Percentiles rank a stretch among this genome's conserved stretches.
phyloP scores from a whole-genome alignment of 1,140 invertebrate genomes.

The Aphelinus certus region DNA sequence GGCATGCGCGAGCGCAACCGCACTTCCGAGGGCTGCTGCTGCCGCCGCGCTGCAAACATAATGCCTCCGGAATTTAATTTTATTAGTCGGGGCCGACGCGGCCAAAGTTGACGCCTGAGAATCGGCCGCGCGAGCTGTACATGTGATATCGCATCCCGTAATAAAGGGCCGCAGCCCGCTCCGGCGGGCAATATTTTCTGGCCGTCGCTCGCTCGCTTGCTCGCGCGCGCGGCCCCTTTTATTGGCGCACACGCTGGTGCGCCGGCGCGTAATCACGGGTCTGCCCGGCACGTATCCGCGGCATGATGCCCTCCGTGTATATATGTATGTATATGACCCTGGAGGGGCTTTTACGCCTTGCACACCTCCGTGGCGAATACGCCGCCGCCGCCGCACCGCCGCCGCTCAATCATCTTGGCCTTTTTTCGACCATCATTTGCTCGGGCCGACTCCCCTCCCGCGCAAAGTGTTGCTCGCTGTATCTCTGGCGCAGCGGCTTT shows the following conservation, averaged over 20 bases:
- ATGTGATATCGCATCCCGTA: background rate
- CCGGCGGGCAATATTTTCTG: slow-evolving; percentile 33
- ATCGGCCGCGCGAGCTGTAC: too few species aligned
- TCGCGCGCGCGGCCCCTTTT: background rate
- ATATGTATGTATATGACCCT: slow-evolving; percentile 33
- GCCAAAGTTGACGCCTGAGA: too few species aligned
- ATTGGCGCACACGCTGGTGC: background rate
- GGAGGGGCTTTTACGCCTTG: slow-evolving; percentile 31
- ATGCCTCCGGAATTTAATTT: too few species aligned
- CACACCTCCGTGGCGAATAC: slow-evolving; percentile 5
- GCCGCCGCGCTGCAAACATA: too few species aligned
- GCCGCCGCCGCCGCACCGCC: background rate
- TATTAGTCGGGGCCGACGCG: too few species aligned
- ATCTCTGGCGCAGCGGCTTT: background rate
- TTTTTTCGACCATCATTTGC: background rate
- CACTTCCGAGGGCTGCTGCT: too few species aligned
- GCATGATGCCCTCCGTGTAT: slow-evolving; percentile 9
- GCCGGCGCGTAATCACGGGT: slow-evolving; percentile 44
- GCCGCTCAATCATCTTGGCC: background rate
- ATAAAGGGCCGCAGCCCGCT: slow-evolving; percentile 31
- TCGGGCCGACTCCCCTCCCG: background rate
- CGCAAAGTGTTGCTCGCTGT: slow-evolving; percentile 11
- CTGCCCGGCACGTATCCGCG: slow-evolving; percentile 27
- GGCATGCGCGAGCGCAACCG: background rate
- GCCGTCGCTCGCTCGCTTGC: background rate